phyloP scores from a whole-genome alignment of 2,113 vertebrate species.

The Piaya cayana region DNA sequence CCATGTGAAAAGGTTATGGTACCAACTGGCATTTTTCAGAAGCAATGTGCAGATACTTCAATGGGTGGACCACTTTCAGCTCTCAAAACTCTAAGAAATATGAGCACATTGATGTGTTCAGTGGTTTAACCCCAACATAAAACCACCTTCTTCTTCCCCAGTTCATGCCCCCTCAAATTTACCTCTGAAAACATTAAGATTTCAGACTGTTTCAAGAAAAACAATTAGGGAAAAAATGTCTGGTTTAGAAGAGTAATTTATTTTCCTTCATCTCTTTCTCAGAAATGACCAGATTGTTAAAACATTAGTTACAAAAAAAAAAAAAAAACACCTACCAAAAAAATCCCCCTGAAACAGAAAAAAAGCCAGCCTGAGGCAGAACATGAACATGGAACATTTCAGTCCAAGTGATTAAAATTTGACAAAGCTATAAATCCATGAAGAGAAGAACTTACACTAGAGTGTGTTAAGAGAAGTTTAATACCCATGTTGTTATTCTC shows the following conservation, averaged over 20 bases:
- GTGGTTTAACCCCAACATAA: background rate
- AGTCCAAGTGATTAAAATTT: conserved; percentile 24
- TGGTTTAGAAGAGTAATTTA: conserved; percentile 40
- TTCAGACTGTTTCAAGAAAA: conserved; percentile 47
- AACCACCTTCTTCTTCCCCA: background rate
- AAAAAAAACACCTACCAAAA: background rate
- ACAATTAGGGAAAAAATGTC: conserved; percentile 15
- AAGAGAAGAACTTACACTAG: conserved; percentile 7
- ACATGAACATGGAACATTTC: background rate
- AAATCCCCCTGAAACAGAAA: background rate
- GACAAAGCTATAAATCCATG: conserved; percentile 39
- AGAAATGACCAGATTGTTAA: conserved; percentile 37
- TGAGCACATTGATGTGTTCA: background rate
- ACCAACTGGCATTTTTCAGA: background rate
- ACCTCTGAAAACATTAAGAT: background rate
- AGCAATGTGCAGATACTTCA: background rate
- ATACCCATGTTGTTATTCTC: conserved; percentile 14
- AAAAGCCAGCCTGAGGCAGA: background rate
- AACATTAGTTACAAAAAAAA: conserved; percentile 16
- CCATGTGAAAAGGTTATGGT: background rate
- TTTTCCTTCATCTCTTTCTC: conserved; percentile 32
- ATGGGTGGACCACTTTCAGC: background rate
- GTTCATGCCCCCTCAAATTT: conserved; percentile 2
- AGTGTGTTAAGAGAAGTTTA: conserved; percentile 28
- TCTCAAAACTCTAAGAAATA: background rate